Evolutionary conservation across 2,113 vertebrate genomes (phyloP).

Genomic region (Anser brachyrhynchus): DNA sequence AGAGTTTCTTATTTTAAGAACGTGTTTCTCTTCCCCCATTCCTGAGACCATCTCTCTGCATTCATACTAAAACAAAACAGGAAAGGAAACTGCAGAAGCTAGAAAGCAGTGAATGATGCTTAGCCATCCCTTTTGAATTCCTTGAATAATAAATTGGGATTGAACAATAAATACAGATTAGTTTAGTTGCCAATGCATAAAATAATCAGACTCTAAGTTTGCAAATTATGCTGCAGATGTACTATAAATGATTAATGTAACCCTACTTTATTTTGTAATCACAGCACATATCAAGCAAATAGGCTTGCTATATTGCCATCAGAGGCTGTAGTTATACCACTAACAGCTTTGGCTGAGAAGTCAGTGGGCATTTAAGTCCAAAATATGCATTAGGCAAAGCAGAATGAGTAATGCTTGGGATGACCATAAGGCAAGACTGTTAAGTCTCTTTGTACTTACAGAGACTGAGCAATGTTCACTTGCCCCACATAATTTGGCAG

Average conservation of each 20-base stretch:
- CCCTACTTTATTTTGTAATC: background rate
- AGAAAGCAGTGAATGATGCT: background rate
- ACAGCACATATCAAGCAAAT: background rate
- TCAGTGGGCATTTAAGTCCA: background rate
- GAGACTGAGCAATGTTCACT: background rate
- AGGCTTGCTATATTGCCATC: background rate
- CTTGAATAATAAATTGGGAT: background rate
- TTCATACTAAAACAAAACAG: background rate
- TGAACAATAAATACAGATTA: background rate
- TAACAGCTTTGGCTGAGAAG: background rate
- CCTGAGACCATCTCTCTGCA: background rate
- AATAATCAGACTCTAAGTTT: background rate
- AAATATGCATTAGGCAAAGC: conserved; percentile 13
- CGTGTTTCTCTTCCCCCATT: background rate
- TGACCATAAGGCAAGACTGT: background rate
- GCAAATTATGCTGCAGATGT: background rate
- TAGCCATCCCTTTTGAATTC: background rate
- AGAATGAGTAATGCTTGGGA: background rate
- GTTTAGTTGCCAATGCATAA: background rate
- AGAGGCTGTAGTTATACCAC: background rate
- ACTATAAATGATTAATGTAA: background rate
- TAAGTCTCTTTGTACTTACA: background rate
- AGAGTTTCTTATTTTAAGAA: background rate
- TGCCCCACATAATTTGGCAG: background rate
- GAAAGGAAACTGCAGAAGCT: background rate